Percentiles rank a stretch among this genome's conserved stretches.
These are phyloP conservation scores for Rhinichthys klamathensis DNA, from an alignment of 2,113 vertebrate species.

Conservation along the genomic window DNA sequence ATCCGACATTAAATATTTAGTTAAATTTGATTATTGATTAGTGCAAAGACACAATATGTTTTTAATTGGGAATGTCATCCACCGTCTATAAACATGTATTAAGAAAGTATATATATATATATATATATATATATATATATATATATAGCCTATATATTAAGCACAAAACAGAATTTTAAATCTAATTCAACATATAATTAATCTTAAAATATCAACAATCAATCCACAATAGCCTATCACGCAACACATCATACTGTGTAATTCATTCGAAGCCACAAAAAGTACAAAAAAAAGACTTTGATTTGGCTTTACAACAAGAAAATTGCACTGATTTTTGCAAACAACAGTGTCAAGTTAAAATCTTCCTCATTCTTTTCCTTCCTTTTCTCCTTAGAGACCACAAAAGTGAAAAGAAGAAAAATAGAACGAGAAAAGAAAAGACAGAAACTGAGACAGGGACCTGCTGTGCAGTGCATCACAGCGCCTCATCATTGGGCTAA, in stretches of 20 bases:
- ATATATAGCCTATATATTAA: no score
- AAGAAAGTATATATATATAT: no score
- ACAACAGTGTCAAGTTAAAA: conserved; percentile 55
- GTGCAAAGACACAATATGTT: no score
- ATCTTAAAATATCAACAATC: not conserved
- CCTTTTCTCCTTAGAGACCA: conserved; percentile 57
- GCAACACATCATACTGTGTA: not conserved
- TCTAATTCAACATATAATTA: not conserved
- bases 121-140: no score
- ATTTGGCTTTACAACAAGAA: conserved; percentile 18
- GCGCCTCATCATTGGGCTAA: conserved; percentile 82
- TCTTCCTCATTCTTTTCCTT: conserved; percentile 39
- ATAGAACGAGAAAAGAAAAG: conserved; percentile 46
- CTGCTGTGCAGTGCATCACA: conserved; percentile 75
- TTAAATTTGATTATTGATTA: no score
- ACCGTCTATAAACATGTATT: no score
- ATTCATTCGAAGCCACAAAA: conserved; percentile 6
- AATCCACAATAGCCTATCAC: not conserved
- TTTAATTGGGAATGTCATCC: no score
- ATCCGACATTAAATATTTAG: no score
- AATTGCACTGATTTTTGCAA: conserved; percentile 33
- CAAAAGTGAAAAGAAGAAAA: conserved; percentile 43
- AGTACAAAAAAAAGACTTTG: not conserved
- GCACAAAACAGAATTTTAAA: no score
- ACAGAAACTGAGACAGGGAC: conserved; percentile 68